Evolutionary conservation across 2,888 invertebrate species (phyloP), one percentile per base, ranked within the genome.

Genomic region (Drosophila falleni): DNA sequence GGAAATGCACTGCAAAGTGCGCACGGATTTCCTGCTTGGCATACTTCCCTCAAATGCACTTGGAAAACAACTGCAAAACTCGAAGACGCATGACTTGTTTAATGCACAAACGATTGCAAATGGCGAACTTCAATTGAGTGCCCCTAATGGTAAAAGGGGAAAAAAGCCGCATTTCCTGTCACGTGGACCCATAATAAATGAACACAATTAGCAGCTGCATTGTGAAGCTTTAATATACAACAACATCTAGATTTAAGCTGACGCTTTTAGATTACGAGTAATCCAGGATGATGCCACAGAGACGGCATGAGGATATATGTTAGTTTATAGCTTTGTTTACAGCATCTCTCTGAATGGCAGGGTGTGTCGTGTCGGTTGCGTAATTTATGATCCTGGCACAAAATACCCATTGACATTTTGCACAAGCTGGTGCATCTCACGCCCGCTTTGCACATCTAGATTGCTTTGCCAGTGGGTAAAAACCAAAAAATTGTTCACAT

Each of bases 1-100:
- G 87, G 84, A 85, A 87, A 82, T 82, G 87, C 85, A 85, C 72
- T 87, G 71, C 73, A 84, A 81, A 73, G 66, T 72, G 80, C 62
- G 70, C 78, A 78, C 70, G 80, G 78, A 84, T 81, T 87, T 84
- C 85, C 87, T 78, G 80, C 56, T 53, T 71, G 54, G 44, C 63
- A 55, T 58, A 35, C 41, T 74, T 51, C 63, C 59, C 29, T 46
- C 39, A 31, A 62, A 59, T 55, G 47, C 41, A 59, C 41, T 68
- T 29, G 47, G n/a, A 16, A 37, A 46, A 15, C 6, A 26, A 47
- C 54, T 46, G 10, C 1, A 54, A 54, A 64, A 39, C 50, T 62
- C 54, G 55, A 50, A 59, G 66, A 31, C 46, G 47, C 58, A 49
- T 44, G 50, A 62, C 35, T 58, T 60, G 63, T 53, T 62, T 54